Conservation (phyloP, 2,797 vertebrate genomes). For the Cossypha niveicapilla region DNA sequence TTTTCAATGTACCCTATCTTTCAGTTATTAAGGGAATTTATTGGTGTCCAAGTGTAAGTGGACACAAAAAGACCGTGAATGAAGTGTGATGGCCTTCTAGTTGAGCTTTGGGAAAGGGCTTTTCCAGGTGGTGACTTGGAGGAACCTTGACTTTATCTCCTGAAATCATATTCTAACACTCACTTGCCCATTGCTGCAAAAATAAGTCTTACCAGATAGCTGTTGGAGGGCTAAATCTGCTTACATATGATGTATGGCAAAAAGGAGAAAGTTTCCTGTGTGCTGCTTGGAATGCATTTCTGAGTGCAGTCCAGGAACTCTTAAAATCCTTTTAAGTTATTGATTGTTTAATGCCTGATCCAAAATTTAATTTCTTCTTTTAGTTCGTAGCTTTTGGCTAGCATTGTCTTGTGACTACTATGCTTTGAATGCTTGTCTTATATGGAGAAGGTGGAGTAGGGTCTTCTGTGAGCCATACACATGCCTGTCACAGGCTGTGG, state of each 20-base stretch:
- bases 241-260: not conserved
- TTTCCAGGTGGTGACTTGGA: not conserved
- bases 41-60: not conserved
- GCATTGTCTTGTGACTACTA: accelerated
- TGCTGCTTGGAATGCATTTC: not conserved
- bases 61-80: not conserved
- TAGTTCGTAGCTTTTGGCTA: not conserved
- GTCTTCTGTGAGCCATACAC: not conserved
- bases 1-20: not conserved
- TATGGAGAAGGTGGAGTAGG: not conserved
- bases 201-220: not conserved
- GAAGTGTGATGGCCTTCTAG: not conserved
- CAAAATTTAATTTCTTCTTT: not conserved
- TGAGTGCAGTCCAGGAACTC: not conserved
- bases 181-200: not conserved
- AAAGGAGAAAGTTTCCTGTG: not conserved
- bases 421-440: not conserved
- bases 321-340: not conserved
- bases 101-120: not conserved
- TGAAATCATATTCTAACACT: not conserved
- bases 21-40: not conserved
- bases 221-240: not conserved
- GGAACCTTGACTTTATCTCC: not conserved
- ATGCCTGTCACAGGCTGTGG: not conserved
- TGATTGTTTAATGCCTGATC: not conserved